Conservation (phyloP, 1,140 invertebrate species). For the Pseudomyrmex dendroicus region DNA sequence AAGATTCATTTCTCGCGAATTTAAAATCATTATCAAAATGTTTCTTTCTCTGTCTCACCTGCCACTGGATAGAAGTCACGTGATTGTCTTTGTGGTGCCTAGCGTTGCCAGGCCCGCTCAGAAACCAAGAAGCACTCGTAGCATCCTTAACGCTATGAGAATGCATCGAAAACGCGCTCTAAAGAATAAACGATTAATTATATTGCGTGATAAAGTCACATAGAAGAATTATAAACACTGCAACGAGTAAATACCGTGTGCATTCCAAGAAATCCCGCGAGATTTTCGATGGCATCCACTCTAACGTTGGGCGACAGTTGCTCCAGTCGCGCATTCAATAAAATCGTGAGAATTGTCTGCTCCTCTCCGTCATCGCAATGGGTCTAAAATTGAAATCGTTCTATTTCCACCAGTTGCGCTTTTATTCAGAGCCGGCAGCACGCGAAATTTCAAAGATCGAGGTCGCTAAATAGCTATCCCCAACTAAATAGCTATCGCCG, state of each 20-base stretch:
- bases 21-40: neutral
- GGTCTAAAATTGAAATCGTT: conserved; percentile 76
- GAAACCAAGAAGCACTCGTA: conserved; percentile 83
- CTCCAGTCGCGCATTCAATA: conserved; percentile 84
- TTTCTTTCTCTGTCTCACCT: conserved; percentile 75
- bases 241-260: conserved; percentile 83
- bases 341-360: conserved; percentile 81
- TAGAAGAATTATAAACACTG: neutral
- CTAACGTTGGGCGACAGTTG: conserved; percentile 84
- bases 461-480: conserved; percentile 1
- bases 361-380: conserved; percentile 82
- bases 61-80: conserved; percentile 86
- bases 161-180: conserved; percentile 84
- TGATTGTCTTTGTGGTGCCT: conserved; percentile 83
- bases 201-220: neutral
- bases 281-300: conserved; percentile 85
- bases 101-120: conserved; percentile 87
- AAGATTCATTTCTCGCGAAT: neutral
- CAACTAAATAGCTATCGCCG: neutral
- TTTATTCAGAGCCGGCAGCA: neutral
- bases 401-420: conserved; percentile 13
- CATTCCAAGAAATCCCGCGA: conserved; percentile 85
- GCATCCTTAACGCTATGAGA: conserved; percentile 77
- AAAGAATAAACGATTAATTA: conserved; percentile 63
- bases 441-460: conserved; percentile 50